Percentiles rank a stretch among this genome's conserved stretches.
phyloP scores from a whole-genome alignment of 2,797 vertebrate species.

The Adrianichthys oophorus region DNA sequence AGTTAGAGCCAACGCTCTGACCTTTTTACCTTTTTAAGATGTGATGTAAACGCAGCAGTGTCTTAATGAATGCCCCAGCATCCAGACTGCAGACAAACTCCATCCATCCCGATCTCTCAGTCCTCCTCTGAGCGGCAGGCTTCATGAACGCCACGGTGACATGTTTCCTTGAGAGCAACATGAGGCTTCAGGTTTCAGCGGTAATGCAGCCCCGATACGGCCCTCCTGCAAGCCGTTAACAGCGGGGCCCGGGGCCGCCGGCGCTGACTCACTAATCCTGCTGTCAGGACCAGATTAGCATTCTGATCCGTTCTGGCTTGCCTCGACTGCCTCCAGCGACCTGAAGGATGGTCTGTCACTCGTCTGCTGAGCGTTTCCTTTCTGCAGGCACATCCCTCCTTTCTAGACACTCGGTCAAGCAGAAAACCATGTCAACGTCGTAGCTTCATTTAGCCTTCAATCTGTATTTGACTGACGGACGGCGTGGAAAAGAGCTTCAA shows the following conservation, averaged over 20 bases:
- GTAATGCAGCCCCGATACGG: conserved; percentile 28
- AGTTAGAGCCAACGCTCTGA: too few relatives aligned
- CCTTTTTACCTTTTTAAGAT: too few relatives aligned
- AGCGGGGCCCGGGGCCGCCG: background rate
- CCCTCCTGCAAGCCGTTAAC: background rate
- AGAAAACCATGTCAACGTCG: conserved; percentile 6
- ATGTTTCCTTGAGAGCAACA: background rate
- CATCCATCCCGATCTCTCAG: too few relatives aligned
- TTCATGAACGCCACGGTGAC: too few relatives aligned
- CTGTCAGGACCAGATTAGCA: background rate
- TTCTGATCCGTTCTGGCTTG: conserved; percentile 5
- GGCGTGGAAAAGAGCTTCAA: background rate
- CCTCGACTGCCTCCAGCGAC: conserved; percentile 14
- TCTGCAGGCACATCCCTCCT: conserved; percentile 7
- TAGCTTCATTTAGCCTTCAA: background rate
- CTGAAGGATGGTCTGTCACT: conserved; percentile 7
- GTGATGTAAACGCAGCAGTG: background rate
- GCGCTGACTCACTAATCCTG: conserved; percentile 8
- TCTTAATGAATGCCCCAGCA: conserved; percentile 1
- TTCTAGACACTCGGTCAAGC: background rate
- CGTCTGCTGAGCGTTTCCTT: conserved; percentile 4
- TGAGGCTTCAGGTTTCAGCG: conserved; percentile 14
- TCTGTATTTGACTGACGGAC: background rate
- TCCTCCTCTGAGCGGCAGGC: too few relatives aligned
- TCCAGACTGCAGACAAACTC: background rate